phyloP scores from a whole-genome alignment of 2,797 vertebrate genomes.

The Alauda arvensis region DNA sequence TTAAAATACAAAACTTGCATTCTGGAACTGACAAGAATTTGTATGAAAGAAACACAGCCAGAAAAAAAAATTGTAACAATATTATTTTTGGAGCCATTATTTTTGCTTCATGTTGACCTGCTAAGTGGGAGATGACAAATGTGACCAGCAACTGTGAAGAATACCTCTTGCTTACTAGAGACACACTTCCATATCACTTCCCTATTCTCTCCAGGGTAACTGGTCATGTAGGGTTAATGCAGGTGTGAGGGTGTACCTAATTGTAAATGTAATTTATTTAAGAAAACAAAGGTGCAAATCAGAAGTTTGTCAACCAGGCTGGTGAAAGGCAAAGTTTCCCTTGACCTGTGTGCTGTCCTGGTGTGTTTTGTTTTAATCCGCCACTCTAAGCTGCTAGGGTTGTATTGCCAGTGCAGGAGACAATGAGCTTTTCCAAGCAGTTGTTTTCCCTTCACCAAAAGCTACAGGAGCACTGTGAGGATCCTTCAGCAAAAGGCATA shows the following conservation, averaged over 20 bases:
- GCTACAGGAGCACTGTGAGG: neutral
- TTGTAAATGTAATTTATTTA: neutral
- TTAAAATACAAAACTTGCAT: neutral
- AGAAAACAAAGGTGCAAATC: neutral
- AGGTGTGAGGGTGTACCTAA: neutral
- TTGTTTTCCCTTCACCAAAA: neutral
- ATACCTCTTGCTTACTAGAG: neutral
- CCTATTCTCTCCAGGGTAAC: neutral
- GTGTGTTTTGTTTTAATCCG: neutral
- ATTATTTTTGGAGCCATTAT: neutral
- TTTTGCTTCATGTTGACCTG: neutral
- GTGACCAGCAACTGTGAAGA: neutral
- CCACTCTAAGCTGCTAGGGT: neutral
- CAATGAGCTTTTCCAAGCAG: neutral
- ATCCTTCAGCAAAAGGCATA: neutral
- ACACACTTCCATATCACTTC: accelerated
- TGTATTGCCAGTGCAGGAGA: neutral
- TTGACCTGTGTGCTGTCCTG: neutral
- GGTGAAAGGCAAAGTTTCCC: neutral
- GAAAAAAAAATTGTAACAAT: neutral
- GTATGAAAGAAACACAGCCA: neutral
- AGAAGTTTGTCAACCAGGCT: neutral
- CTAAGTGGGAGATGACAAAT: neutral
- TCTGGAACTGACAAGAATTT: neutral
- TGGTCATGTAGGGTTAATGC: neutral